phyloP scores from a whole-genome alignment of 2,113 vertebrate species.

The Cygnus buccinator region DNA sequence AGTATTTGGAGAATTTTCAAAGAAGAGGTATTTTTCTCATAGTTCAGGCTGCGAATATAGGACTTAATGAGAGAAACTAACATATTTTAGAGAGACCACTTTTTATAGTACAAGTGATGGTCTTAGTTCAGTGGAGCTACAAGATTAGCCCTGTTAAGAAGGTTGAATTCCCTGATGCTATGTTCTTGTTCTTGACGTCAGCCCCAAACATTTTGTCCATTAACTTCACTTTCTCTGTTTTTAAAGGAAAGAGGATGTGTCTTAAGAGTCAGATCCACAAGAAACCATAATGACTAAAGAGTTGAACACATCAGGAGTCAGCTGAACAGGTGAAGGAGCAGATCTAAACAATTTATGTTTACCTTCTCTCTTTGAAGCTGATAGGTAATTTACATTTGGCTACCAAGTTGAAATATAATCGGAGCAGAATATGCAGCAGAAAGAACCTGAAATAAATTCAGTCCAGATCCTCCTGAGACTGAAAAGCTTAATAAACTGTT shows the following conservation, averaged over 20 bases:
- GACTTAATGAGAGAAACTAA: background rate
- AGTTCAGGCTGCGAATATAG: background rate
- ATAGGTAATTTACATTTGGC: background rate
- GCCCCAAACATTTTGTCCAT: background rate
- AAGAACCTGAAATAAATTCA: background rate
- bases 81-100: background rate
- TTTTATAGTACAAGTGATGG: background rate
- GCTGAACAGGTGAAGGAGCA: background rate
- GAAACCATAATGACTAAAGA: background rate
- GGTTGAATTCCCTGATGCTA: background rate
- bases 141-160: background rate
- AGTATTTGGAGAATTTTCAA: conserved; percentile 7
- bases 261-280: background rate
- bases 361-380: background rate
- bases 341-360: background rate
- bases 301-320: background rate
- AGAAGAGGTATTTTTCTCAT: background rate
- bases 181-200: background rate
- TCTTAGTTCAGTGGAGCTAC: background rate
- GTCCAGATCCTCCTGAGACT: background rate
- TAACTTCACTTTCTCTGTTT: background rate
- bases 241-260: background rate
- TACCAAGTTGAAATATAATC: background rate
- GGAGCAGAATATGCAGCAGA: conserved; percentile 9
- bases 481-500: background rate